These are phyloP conservation scores for Silurus aristotelis DNA, from an alignment of 2,797 vertebrate genomes.

Conservation along the genomic window DNA sequence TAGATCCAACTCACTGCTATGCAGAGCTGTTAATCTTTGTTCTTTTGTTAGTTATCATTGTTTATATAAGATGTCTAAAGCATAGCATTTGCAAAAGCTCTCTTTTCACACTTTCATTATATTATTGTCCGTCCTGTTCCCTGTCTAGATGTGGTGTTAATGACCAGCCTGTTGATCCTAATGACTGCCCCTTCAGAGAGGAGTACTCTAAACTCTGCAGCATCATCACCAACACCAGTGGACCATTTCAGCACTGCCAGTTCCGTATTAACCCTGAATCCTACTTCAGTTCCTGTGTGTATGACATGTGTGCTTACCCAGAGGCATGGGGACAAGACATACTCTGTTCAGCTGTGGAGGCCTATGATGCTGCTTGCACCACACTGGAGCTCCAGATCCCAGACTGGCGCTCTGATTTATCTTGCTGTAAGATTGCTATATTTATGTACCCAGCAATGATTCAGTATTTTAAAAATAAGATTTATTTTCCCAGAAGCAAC, in stretches of 20 bases:
- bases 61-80: too few relatives aligned
- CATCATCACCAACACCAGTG: slow-evolving; percentile 63
- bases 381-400: slow-evolving; percentile 52
- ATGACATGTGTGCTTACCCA: slow-evolving; percentile 70
- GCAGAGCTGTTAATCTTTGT: not conserved
- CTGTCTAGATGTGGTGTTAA: slow-evolving; percentile 61
- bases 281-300: slow-evolving; percentile 69
- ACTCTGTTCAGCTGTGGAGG: slow-evolving; percentile 66
- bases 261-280: slow-evolving; percentile 56
- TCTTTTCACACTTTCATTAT: too few relatives aligned
- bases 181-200: slow-evolving; percentile 51
- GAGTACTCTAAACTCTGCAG: slow-evolving; percentile 66
- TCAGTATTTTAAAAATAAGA: not conserved
- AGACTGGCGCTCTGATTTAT: slow-evolving; percentile 59
- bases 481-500: too few relatives aligned
- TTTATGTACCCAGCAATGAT: not conserved
- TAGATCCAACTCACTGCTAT: not conserved
- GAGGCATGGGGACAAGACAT: slow-evolving; percentile 56
- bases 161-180: not conserved
- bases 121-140: not conserved
- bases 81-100: too few relatives aligned
- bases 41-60: too few relatives aligned
- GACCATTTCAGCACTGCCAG: slow-evolving; percentile 70
- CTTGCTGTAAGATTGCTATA: slow-evolving; percentile 45
- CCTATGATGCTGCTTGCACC: slow-evolving; percentile 66